These are phyloP conservation scores for Oscheius sp. DNA, from an alignment of 2,888 invertebrate species.

Conservation along the genomic window DNA sequence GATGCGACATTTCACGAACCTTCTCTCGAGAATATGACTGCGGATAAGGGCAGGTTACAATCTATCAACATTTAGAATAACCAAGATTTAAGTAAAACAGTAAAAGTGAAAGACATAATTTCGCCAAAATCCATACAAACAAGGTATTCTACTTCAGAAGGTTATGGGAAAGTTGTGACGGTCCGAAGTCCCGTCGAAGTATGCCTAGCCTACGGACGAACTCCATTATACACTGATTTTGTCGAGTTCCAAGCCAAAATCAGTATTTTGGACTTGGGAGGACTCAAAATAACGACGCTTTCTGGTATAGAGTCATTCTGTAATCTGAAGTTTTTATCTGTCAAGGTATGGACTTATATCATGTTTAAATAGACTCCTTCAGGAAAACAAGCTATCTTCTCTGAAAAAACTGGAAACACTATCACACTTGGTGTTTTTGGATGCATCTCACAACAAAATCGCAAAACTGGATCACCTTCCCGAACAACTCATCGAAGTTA, in stretches of 20 bases:
- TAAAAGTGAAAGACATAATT: neutral
- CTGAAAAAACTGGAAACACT: slow-evolving; percentile 58
- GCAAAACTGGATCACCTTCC: slow-evolving; percentile 63
- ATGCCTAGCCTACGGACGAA: slow-evolving; percentile 54
- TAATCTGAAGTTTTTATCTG: slow-evolving; percentile 53
- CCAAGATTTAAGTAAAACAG: slow-evolving; percentile 7
- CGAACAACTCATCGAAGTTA: slow-evolving; percentile 47
- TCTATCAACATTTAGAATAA: neutral
- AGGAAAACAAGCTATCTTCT: slow-evolving; percentile 58
- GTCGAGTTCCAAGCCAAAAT: slow-evolving; percentile 47
- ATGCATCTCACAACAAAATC: slow-evolving; percentile 59
- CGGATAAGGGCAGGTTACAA: slow-evolving; percentile 15
- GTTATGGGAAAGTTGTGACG: slow-evolving; percentile 11
- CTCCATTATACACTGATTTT: neutral
- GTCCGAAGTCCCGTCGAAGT: slow-evolving; percentile 58
- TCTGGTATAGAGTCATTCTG: slow-evolving; percentile 60
- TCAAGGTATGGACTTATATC: slow-evolving; percentile 7
- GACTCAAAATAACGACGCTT: slow-evolving; percentile 57
- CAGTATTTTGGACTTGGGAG: slow-evolving; percentile 59
- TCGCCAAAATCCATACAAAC: neutral
- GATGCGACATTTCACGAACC: slow-evolving; percentile 14
- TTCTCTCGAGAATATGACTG: slow-evolving; percentile 22
- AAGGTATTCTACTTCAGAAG: slow-evolving; percentile 18
- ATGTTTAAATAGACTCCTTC: slow-evolving; percentile 14
- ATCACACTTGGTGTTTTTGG: slow-evolving; percentile 52